Conservation (phyloP, 2,888 invertebrate genomes). For the Ceratothoa steindachneri region DNA sequence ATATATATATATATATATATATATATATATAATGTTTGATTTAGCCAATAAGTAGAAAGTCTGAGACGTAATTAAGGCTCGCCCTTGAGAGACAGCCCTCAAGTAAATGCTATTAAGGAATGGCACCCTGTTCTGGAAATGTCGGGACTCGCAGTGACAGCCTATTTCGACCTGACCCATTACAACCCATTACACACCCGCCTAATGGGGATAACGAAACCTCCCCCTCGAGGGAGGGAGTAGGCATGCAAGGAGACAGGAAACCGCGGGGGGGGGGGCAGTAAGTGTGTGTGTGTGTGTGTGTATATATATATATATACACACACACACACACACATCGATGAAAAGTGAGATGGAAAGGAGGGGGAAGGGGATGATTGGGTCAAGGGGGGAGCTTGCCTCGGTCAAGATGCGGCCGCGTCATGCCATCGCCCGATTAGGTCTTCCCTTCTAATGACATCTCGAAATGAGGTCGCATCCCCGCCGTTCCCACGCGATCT, state of each 20-base stretch:
- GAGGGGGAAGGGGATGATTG: too few relatives aligned
- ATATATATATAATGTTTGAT: neutral
- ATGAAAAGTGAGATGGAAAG: too few relatives aligned
- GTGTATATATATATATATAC: neutral
- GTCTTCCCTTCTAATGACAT: neutral
- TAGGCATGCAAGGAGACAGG: too few relatives aligned
- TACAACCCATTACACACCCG: neutral
- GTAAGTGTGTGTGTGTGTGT: neutral
- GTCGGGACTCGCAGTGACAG: neutral
- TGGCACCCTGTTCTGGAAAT: neutral
- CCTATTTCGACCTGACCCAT: neutral
- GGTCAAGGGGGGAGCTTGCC: neutral
- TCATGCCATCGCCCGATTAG: neutral
- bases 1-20: slow-evolving; percentile 12
- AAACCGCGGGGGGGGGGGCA: too few relatives aligned
- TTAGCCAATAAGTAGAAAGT: neutral
- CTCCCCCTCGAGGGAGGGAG: too few relatives aligned
- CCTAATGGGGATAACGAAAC: neutral
- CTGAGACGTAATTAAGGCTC: neutral
- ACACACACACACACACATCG: too few relatives aligned
- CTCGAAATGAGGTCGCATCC: neutral
- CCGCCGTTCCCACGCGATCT: neutral
- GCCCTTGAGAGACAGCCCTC: neutral
- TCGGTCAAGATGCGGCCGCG: neutral
- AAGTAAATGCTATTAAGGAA: neutral